Evolutionary conservation across 1,140 invertebrate species (phyloP).

Genomic region (Drosophila nasuta): DNA sequence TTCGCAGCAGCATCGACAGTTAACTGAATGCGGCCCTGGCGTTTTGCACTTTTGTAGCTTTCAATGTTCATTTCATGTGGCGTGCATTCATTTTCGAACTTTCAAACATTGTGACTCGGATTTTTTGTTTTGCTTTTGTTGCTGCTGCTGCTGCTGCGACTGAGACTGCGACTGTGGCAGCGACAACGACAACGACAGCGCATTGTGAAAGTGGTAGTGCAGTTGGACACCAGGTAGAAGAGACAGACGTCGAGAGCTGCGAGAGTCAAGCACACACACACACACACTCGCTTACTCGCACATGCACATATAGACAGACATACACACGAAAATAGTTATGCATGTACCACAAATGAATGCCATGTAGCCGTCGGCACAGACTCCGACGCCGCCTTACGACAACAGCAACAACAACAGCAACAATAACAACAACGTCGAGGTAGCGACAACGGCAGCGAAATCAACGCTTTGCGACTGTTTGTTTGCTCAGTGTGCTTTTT

Average conservation of each 20-base stretch:
- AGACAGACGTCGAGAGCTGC: constrained; percentile 23
- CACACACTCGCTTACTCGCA: neutral
- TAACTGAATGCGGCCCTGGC: constrained; percentile 63
- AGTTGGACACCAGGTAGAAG: constrained; percentile 35
- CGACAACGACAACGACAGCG: constrained; percentile 35
- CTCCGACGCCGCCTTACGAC: constrained; percentile 58
- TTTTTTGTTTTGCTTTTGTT: constrained; percentile 47
- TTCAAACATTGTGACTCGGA: constrained; percentile 58
- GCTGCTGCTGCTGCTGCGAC: constrained; percentile 38
- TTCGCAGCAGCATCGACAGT: too few species aligned
- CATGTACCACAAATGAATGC: constrained; percentile 77
- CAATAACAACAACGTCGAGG: constrained; percentile 20
- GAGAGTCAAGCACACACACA: constrained; percentile 30
- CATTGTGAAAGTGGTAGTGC: constrained; percentile 75
- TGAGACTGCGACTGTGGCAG: constrained; percentile 40
- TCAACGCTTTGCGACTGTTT: constrained; percentile 64
- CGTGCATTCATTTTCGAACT: constrained; percentile 77
- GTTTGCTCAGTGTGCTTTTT: constrained; percentile 60
- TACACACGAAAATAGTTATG: constrained; percentile 69
- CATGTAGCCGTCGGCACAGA: constrained; percentile 67
- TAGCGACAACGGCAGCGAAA: constrained; percentile 50
- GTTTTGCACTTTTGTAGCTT: constrained; percentile 50
- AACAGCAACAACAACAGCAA: constrained; percentile 43
- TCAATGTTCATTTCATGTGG: constrained; percentile 63
- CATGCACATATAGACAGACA: constrained; percentile 10